A percentile compares a stretch with the other conserved stretches of the same genome.
Conservation (phyloP, 2,797 vertebrate genomes). For the Muscicapa comitata region DNA sequence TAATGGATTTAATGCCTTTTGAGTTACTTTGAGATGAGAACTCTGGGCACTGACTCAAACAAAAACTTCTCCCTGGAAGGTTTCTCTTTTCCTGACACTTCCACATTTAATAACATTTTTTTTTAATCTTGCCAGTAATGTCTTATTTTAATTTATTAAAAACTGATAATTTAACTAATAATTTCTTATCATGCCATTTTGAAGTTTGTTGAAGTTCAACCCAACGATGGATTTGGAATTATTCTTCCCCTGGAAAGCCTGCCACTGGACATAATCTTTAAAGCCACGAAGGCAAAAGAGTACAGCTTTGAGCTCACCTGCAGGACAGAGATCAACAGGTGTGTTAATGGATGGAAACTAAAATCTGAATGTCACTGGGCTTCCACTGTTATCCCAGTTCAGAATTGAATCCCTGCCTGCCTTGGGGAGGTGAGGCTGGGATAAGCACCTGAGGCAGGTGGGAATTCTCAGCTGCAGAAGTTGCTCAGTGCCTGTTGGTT, state of each 20-base stretch:
- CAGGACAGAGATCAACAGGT: conserved; percentile 89
- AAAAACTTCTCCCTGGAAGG: not conserved
- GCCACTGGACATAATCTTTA: conserved; percentile 84
- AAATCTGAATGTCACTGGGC: not conserved
- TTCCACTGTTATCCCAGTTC: not conserved
- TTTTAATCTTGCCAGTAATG: rapidly evolving
- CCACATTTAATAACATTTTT: not conserved
- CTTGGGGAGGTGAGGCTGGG: not conserved
- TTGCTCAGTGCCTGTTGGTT: not conserved
- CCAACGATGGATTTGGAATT: conserved; percentile 86
- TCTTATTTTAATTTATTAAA: not conserved
- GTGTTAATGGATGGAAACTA: not conserved
- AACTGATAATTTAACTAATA: not conserved
- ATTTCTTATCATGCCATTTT: not conserved
- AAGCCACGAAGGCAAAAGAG: conserved; percentile 77
- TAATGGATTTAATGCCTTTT: not conserved
- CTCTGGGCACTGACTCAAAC: not conserved
- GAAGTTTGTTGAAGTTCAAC: conserved; percentile 89
- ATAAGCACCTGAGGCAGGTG: not conserved
- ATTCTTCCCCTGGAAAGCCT: conserved; percentile 87
- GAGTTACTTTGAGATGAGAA: not conserved
- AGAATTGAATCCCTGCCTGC: not conserved
- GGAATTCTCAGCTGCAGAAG: not conserved
- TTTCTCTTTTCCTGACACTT: not conserved
- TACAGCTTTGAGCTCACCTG: conserved; percentile 85